These are phyloP conservation scores for Bugula neritina DNA, from an alignment of 2,888 invertebrate genomes.

Conservation along the genomic window DNA sequence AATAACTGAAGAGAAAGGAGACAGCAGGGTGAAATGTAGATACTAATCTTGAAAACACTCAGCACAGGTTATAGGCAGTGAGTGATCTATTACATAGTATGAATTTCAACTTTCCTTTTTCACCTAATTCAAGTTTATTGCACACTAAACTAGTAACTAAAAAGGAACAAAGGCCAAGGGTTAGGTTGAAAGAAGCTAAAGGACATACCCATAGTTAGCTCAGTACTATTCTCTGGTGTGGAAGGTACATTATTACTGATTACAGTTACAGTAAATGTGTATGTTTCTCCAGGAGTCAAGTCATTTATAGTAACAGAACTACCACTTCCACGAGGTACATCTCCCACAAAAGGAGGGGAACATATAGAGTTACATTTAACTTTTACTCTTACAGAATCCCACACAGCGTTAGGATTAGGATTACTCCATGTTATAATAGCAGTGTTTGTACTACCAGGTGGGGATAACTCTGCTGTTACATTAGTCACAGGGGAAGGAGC, in stretches of 20 bases:
- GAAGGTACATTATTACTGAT: background rate
- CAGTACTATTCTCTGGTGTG: background rate
- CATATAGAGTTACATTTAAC: background rate
- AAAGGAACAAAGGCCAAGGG: too few species aligned
- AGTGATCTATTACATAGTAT: too few species aligned
- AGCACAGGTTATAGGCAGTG: too few species aligned
- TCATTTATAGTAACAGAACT: background rate
- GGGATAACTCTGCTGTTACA: background rate
- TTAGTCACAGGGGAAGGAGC: background rate
- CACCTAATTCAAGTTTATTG: too few species aligned
- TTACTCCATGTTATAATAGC: background rate
- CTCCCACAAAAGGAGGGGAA: background rate
- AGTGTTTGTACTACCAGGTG: background rate
- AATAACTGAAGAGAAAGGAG: too few species aligned
- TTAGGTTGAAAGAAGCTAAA: too few species aligned
- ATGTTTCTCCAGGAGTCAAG: background rate
- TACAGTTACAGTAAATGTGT: background rate
- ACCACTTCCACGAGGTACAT: too few species aligned
- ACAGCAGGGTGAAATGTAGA: too few species aligned
- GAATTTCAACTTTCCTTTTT: too few species aligned
- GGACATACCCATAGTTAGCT: background rate
- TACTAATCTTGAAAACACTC: too few species aligned
- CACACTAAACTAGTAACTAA: too few species aligned
- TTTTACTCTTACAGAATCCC: background rate
- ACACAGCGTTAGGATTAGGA: background rate